A percentile compares a stretch with the other conserved stretches of the same genome.
Conservation (phyloP, 2,888 invertebrate species). For the Agrochola macilenta region DNA sequence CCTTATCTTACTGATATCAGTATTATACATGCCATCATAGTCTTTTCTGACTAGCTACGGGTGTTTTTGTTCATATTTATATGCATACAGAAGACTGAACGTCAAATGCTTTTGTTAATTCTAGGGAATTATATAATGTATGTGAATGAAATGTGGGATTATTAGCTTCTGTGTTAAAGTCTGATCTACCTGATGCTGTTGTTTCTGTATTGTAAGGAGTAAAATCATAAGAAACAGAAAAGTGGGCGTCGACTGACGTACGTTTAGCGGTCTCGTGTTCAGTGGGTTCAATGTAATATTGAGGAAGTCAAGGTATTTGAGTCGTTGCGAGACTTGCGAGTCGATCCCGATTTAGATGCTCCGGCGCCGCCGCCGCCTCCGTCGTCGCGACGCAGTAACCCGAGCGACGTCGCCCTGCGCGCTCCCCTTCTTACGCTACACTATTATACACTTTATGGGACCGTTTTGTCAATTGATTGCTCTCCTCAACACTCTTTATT, state of each 20-base stretch:
- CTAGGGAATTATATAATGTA: slow-evolving; percentile 30
- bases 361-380: slow-evolving; percentile 88
- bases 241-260: slow-evolving; percentile 89
- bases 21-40: slow-evolving; percentile 28
- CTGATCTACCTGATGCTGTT: background rate
- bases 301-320: slow-evolving; percentile 91
- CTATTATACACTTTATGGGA: slow-evolving; percentile 74
- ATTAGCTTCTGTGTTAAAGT: slow-evolving; percentile 1
- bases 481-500: slow-evolving; percentile 58
- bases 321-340: slow-evolving; percentile 89
- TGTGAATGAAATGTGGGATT: slow-evolving; percentile 18
- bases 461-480: slow-evolving; percentile 76
- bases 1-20: slow-evolving; percentile 58
- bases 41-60: slow-evolving; percentile 28
- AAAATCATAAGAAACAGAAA: slow-evolving; percentile 68
- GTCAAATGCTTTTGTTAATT: slow-evolving; percentile 5
- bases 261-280: slow-evolving; percentile 86
- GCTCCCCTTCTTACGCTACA: slow-evolving; percentile 81
- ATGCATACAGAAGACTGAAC: background rate
- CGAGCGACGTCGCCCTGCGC: slow-evolving; percentile 88
- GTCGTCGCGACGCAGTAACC: slow-evolving; percentile 88
- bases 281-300: slow-evolving; percentile 90
- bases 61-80: slow-evolving; percentile 30
- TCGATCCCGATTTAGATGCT: slow-evolving; percentile 90
- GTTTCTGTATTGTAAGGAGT: slow-evolving; percentile 28